Evolutionary conservation across 2,113 vertebrate genomes (phyloP).

Genomic region (Balaenoptera acutorostrata): DNA sequence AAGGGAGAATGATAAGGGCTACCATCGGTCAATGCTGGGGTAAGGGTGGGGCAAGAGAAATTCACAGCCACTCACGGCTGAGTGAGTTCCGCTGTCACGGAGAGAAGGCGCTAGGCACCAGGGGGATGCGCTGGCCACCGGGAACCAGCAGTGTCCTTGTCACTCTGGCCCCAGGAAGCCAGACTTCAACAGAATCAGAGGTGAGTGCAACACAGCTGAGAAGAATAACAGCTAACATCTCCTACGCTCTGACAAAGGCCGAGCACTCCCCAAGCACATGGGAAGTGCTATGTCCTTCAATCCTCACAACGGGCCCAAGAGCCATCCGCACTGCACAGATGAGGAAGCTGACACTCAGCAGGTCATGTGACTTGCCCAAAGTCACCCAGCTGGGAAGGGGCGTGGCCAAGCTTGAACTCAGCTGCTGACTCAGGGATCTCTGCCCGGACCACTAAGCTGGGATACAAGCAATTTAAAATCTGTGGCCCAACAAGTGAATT

Average conservation of each 20-base stretch:
- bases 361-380: background rate
- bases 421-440: background rate
- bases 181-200: background rate
- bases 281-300: background rate
- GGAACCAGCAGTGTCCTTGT: background rate
- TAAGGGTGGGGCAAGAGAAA: background rate
- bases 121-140: background rate
- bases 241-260: rapidly evolving
- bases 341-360: background rate
- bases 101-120: background rate
- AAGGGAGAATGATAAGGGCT: background rate
- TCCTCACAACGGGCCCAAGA: background rate
- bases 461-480: background rate
- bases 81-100: background rate
- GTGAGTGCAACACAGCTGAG: background rate
- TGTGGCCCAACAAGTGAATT: rapidly evolving
- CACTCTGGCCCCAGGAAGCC: background rate
- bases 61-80: background rate
- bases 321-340: background rate
- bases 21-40: rapidly evolving
- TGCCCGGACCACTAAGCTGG: no score
- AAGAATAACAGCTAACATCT: background rate
- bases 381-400: no score
- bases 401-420: background rate
- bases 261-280: rapidly evolving